Evolutionary conservation across 2,888 invertebrate genomes (phyloP).

Genomic region (Harmothoe impar): DNA sequence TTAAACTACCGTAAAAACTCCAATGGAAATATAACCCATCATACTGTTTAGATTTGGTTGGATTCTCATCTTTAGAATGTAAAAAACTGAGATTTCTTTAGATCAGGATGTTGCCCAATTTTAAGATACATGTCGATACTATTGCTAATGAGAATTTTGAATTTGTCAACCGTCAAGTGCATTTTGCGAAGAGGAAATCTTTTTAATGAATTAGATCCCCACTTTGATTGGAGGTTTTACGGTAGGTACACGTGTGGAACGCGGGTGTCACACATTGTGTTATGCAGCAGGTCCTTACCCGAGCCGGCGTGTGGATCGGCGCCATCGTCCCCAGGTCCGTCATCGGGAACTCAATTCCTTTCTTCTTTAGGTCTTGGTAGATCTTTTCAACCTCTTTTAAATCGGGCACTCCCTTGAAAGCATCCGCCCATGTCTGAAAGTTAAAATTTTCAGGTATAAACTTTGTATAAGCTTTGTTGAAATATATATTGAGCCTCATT

Average conservation of each 20-base stretch:
- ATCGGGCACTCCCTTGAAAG: conserved; percentile 95
- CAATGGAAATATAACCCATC: not conserved
- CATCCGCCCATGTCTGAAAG: conserved; percentile 95
- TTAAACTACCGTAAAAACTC: not conserved
- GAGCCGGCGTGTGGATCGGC: conserved; percentile 82
- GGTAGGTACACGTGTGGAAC: not conserved
- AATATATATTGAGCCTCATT: no score
- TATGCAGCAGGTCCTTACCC: conserved; percentile 73
- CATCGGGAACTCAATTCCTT: conserved; percentile 98
- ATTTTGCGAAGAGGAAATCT: no score
- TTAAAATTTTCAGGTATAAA: no score
- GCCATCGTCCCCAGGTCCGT: conserved; percentile 95
- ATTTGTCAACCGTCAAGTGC: no score
- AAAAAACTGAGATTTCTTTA: no score
- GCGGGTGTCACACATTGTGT: not conserved
- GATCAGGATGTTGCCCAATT: no score
- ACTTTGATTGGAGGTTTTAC: not conserved
- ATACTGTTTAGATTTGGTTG: no score
- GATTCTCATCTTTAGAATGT: no score
- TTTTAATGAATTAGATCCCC: no score
- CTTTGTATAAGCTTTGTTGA: conserved; percentile 12
- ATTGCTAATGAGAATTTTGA: no score
- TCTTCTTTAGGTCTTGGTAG: conserved; percentile 96
- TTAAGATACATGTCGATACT: no score
- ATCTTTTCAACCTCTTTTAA: conserved; percentile 95